Evolutionary conservation across 2,113 vertebrate species (phyloP).

Genomic region (Ahaetulla prasina): DNA sequence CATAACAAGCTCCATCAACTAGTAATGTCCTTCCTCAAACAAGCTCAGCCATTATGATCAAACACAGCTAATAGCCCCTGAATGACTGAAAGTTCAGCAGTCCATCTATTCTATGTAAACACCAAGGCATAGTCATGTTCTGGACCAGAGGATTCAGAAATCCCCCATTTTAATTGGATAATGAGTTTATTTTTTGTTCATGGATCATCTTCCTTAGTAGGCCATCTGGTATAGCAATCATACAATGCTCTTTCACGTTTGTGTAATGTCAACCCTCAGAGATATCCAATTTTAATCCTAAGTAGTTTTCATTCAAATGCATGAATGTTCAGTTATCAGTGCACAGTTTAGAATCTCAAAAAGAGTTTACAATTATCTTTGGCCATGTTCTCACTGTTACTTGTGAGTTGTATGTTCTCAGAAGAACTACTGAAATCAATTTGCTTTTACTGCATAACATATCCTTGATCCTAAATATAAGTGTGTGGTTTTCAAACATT

Average conservation of each 20-base stretch:
- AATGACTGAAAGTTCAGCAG: not conserved
- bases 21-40: constrained; percentile 5
- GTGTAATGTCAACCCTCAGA: not conserved
- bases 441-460: not conserved
- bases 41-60: not conserved
- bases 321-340: not conserved
- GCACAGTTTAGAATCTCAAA: not conserved
- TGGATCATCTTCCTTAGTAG: not conserved
- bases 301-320: not conserved
- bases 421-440: not conserved
- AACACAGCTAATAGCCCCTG: not conserved
- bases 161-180: constrained; percentile 8
- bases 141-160: not conserved
- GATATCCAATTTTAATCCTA: not conserved
- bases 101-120: not conserved
- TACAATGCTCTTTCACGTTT: not conserved
- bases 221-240: not conserved
- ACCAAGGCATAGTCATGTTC: not conserved
- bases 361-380: not conserved
- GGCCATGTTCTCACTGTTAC: not conserved
- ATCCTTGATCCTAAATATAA: not conserved
- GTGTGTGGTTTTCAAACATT: not conserved
- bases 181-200: constrained; percentile 17
- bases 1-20: not conserved
- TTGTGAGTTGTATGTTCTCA: not conserved